A percentile compares a stretch with the other conserved stretches of the same genome.
Evolutionary conservation across 2,888 invertebrate genomes (phyloP).

Genomic region (Arrhopalites spinosus): DNA sequence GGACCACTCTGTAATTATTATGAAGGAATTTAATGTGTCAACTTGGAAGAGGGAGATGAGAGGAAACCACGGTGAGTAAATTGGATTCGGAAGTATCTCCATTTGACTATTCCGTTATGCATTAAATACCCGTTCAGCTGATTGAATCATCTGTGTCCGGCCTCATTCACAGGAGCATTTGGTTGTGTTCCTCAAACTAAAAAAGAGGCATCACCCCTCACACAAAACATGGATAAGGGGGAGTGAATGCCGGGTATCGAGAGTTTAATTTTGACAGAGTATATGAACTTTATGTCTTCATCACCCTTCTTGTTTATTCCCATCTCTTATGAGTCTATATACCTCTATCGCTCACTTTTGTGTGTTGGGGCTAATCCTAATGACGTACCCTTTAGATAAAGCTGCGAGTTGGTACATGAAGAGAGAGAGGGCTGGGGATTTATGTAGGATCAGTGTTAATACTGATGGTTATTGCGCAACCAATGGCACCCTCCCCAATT

Average conservation of each 20-base stretch:
- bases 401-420: neutral
- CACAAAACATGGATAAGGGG: too few relatives aligned
- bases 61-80: conserved; percentile 6
- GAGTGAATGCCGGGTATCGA: too few relatives aligned
- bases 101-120: conserved; percentile 5
- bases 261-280: too few relatives aligned
- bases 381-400: conserved; percentile 20
- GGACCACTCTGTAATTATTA: conserved; percentile 1
- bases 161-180: too few relatives aligned
- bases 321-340: neutral
- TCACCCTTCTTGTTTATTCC: too few relatives aligned
- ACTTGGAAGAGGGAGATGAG: neutral
- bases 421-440: neutral
- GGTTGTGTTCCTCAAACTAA: too few relatives aligned
- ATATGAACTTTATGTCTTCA: too few relatives aligned
- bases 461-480: neutral
- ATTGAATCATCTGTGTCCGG: conserved; percentile 11
- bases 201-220: too few relatives aligned
- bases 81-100: conserved; percentile 22
- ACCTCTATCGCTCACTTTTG: neutral
- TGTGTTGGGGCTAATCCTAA: conserved; percentile 6
- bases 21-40: conserved; percentile 6
- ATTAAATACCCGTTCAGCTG: conserved; percentile 20
- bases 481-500: conserved; percentile 31
- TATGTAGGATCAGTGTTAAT: conserved; percentile 22